Evolutionary conservation across 2,888 invertebrate species (phyloP), one percentile per base, ranked within the genome.

Genomic region (Phyto melanocephala): DNA sequence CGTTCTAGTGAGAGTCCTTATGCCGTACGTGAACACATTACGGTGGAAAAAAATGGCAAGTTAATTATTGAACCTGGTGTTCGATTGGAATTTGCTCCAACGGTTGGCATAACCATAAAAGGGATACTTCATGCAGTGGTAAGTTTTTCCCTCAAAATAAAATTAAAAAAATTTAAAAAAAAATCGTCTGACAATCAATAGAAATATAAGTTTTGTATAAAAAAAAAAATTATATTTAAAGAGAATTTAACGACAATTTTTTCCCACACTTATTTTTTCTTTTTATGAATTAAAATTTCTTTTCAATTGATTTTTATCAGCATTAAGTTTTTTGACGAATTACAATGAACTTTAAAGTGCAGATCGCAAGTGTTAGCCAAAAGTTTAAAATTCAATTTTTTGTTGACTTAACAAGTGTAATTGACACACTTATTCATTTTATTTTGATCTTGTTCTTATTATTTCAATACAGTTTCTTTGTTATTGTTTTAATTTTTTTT

Each of bases 41-140:
- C 95, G 86, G 93, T 98, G 67, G 95, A 96, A 86, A 92, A 93
- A 84, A 94, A 95, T 83, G 97, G 95, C 0, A 95, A 95, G 87
- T 92, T 99, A 87, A 93, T 95, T 71, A 94, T 99, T 78, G 97
- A 98, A 89, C 94, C 98, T 13, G 99, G 99, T 28, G 97, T 98
- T 0, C 95, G 95, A 87, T 92, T 99, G 71, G 93, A 95, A 86
- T 98, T 99, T 91, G 95, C 96, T 5, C 96, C 98, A 2, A 97
- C 97, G 92, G 94, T 96, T 87, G 99, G 99, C 84, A 95, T 99
- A 88, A 98, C 97, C 33, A 96, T 99, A 56, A 94, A 96, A 88
- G 99, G 99, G 86, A 94, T 95, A 85, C 92, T 99, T 35, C 94
- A 94, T 79, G 98, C 98, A 72, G 94, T 96, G 94, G 99, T 99